Conservation (phyloP, 1,140 invertebrate genomes). For the Drosophila melanogaster region Release_6_plus_ISO1_MT NT_037436.4:12605001-12605500, state of each 20-base stretch:
- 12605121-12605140: slow-evolving; percentile 65
- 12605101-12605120: slow-evolving; percentile 64
- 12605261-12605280: not conserved
- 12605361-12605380: slow-evolving; percentile 27
- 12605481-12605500: slow-evolving; percentile 30
- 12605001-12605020: slow-evolving; percentile 40
- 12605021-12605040: slow-evolving; percentile 3
- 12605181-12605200: no score
- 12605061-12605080: slow-evolving; percentile 1
- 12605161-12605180: not conserved
- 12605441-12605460: slow-evolving; percentile 45
- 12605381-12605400: slow-evolving; percentile 28
- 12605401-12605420: slow-evolving; percentile 10
- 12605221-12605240: no score
- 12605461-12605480: slow-evolving; percentile 16
- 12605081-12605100: slow-evolving; percentile 27
- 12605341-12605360: slow-evolving; percentile 13
- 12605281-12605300: slow-evolving; percentile 1
- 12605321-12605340: slow-evolving; percentile 18
- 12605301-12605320: slow-evolving; percentile 5
- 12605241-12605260: no score
- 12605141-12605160: not conserved
- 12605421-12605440: slow-evolving; percentile 35
- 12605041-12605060: slow-evolving; percentile 26
- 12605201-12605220: no score